A percentile compares a stretch with the other conserved stretches of the same genome.
Evolutionary conservation across 2,113 vertebrate species (phyloP).

Genomic region (Strix uralensis): DNA sequence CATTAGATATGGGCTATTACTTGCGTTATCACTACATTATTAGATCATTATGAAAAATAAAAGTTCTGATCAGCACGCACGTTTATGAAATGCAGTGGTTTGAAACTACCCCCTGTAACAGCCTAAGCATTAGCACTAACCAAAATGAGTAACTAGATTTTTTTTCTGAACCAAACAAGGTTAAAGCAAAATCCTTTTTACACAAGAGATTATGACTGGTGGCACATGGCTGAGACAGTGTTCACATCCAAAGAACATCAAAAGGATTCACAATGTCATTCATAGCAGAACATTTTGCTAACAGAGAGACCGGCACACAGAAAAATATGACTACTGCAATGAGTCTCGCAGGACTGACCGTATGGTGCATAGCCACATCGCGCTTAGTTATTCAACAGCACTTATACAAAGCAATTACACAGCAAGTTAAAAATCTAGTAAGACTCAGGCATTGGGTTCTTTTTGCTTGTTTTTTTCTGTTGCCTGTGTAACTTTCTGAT

Average conservation of each 20-base stretch:
- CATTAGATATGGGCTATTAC: constrained; percentile 72
- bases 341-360: fast-evolving
- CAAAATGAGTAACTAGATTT: background rate
- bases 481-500: background rate
- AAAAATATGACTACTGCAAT: background rate
- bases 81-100: constrained; percentile 52
- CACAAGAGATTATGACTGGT: background rate
- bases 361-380: background rate
- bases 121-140: constrained; percentile 20
- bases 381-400: background rate
- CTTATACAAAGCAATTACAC: background rate
- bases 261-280: background rate
- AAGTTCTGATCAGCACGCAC: constrained; percentile 64
- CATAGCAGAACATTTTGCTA: background rate
- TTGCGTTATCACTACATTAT: constrained; percentile 71
- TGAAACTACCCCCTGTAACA: constrained; percentile 21
- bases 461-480: background rate
- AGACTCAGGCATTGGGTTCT: background rate
- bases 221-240: background rate
- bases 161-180: constrained; percentile 26
- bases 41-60: constrained; percentile 69
- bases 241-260: background rate
- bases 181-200: constrained; percentile 36
- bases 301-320: background rate
- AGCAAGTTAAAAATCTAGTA: background rate